Evolutionary conservation across 1,140 invertebrate genomes (phyloP).

Genomic region (Contarinia nasturtii): DNA sequence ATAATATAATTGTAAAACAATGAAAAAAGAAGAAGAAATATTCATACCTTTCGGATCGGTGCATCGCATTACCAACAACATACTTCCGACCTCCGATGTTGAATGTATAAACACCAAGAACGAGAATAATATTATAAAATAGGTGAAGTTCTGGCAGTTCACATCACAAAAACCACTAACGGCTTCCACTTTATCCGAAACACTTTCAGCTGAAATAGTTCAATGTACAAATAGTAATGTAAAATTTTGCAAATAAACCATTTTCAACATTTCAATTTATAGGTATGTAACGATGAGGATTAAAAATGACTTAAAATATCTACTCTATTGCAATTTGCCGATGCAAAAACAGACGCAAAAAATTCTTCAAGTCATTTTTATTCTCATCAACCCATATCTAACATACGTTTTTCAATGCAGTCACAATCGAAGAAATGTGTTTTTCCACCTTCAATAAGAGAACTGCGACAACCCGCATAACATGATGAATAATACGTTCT

Average conservation of each 20-base stretch:
- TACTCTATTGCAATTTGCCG: no score
- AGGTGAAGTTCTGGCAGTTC: conserved; percentile 59
- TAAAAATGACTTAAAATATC: no score
- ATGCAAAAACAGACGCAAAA: no score
- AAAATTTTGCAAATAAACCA: no score
- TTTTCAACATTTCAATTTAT: no score
- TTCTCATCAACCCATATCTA: no score
- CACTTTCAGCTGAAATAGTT: not conserved
- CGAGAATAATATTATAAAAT: conserved; percentile 72
- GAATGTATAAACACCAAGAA: conserved; percentile 80
- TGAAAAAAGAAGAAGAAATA: no score
- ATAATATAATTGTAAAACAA: not conserved
- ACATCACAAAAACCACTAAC: conserved; percentile 54
- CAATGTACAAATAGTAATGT: no score
- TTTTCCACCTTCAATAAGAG: conserved; percentile 38
- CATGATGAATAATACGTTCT: conserved; percentile 75
- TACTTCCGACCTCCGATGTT: conserved; percentile 78
- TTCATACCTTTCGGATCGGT: conserved; percentile 53
- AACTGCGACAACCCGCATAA: conserved; percentile 64
- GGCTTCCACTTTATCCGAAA: conserved; percentile 16
- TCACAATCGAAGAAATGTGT: conserved; percentile 56
- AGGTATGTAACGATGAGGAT: no score
- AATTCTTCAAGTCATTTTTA: no score
- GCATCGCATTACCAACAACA: conserved; percentile 74
- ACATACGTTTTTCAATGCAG: conserved; percentile 34